Evolutionary conservation across 2,888 invertebrate genomes (phyloP).

Genomic region (Lobophora halterata): DNA sequence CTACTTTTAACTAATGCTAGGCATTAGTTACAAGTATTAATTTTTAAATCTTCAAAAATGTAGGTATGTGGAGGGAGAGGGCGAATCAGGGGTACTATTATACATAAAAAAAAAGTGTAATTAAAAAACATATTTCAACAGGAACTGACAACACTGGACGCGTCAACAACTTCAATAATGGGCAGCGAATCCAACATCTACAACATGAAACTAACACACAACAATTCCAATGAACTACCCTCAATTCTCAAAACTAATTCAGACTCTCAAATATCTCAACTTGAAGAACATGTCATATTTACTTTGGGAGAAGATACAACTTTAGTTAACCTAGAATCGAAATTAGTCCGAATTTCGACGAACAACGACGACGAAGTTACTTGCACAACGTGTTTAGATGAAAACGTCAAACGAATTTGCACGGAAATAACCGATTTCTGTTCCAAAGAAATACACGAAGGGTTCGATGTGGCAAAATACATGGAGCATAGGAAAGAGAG

Average conservation of each 20-base stretch:
- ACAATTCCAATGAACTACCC: constrained; percentile 32
- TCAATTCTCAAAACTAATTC: constrained; percentile 53
- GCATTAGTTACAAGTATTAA: no score
- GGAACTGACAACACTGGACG: constrained; percentile 59
- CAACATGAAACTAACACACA: constrained; percentile 55
- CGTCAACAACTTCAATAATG: constrained; percentile 71
- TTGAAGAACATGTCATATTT: constrained; percentile 54
- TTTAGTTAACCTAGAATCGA: constrained; percentile 37
- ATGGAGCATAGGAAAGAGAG: constrained; percentile 41
- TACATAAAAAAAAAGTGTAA: no score
- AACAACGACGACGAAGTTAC: constrained; percentile 60
- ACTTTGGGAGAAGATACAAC: constrained; percentile 57
- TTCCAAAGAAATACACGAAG: constrained; percentile 42
- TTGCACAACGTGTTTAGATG: constrained; percentile 42
- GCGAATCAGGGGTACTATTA: no score
- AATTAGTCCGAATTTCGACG: constrained; percentile 61
- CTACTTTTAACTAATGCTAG: no score
- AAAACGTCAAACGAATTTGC: constrained; percentile 62
- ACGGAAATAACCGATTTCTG: constrained; percentile 64
- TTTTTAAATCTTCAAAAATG: no score
- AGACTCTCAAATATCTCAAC: constrained; percentile 62
- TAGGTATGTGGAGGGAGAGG: no score
- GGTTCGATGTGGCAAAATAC: constrained; percentile 49
- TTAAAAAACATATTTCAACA: constrained; percentile 40
- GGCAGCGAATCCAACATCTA: constrained; percentile 75